phyloP scores from a whole-genome alignment of 2,797 vertebrate genomes.

The Discoglossus pictus region DNA sequence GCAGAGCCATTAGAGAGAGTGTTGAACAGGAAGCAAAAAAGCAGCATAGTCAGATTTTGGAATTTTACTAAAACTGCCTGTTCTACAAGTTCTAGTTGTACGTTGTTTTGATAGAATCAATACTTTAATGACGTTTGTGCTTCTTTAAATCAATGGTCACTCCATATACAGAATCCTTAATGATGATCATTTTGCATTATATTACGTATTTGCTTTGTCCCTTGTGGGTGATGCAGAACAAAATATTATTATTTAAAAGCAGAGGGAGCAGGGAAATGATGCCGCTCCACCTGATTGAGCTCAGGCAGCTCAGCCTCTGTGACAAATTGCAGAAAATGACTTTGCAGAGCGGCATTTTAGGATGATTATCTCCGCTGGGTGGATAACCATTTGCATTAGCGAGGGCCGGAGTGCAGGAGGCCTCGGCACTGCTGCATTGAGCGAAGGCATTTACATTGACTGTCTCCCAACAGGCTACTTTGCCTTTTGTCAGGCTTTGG shows the following conservation, averaged over 20 bases:
- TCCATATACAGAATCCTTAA: too few relatives aligned
- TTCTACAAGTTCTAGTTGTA: too few relatives aligned
- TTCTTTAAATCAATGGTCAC: too few relatives aligned
- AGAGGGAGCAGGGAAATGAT: constrained; percentile 9
- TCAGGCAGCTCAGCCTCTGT: constrained; percentile 39
- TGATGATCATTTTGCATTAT: too few relatives aligned
- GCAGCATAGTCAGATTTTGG: too few relatives aligned
- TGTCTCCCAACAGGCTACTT: constrained; percentile 32
- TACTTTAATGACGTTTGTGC: too few relatives aligned
- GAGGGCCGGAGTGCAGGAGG: constrained; percentile 28
- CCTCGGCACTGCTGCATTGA: constrained; percentile 22
- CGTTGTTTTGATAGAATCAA: too few relatives aligned
- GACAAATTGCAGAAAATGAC: constrained; percentile 47
- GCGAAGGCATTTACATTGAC: constrained; percentile 32
- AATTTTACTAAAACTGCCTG: too few relatives aligned
- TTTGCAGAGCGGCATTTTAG: constrained; percentile 29
- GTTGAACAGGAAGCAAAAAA: too few relatives aligned
- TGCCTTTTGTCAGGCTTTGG: constrained; percentile 22
- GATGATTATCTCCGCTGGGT: constrained; percentile 44
- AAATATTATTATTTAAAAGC: background rate
- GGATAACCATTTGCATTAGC: constrained; percentile 47
- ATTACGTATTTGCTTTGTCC: too few relatives aligned
- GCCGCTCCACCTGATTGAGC: constrained; percentile 26
- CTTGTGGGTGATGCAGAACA: background rate
- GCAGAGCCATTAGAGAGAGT: too few relatives aligned